Evolutionary conservation across 2,797 vertebrate species (phyloP).

Genomic region (Capromys pilorides): DNA sequence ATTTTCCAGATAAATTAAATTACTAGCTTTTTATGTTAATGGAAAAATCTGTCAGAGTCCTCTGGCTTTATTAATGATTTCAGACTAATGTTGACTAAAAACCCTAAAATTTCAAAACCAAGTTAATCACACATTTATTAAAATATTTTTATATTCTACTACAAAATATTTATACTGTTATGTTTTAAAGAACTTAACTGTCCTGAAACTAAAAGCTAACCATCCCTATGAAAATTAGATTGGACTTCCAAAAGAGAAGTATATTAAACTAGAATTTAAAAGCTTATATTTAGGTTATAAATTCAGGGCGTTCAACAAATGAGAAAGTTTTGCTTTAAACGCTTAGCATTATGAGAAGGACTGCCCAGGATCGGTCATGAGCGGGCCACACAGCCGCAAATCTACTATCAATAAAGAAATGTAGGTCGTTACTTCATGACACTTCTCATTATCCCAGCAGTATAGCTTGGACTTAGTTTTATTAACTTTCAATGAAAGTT

Average conservation of each 20-base stretch:
- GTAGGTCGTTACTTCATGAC: slow-evolving; percentile 57
- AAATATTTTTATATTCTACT: slow-evolving; percentile 43
- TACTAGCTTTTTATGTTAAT: neutral
- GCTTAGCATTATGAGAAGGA: slow-evolving; percentile 45
- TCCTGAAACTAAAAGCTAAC: slow-evolving; percentile 53
- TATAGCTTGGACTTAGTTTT: slow-evolving; percentile 62
- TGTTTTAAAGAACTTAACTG: slow-evolving; percentile 46
- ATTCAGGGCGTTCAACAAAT: slow-evolving; percentile 17
- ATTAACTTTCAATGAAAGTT: slow-evolving; percentile 77
- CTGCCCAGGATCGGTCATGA: slow-evolving; percentile 31
- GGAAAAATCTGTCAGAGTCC: slow-evolving; percentile 9
- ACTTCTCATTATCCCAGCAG: slow-evolving; percentile 59
- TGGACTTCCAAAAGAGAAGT: slow-evolving; percentile 17
- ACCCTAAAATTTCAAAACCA: slow-evolving; percentile 45
- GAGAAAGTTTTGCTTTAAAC: slow-evolving; percentile 44
- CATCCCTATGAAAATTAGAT: slow-evolving; percentile 52
- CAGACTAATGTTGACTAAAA: slow-evolving; percentile 52
- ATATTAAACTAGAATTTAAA: slow-evolving; percentile 52
- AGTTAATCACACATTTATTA: neutral
- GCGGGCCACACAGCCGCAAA: slow-evolving; percentile 30
- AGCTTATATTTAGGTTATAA: slow-evolving; percentile 43
- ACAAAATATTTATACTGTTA: neutral
- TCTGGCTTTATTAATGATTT: slow-evolving; percentile 53
- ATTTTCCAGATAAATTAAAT: slow-evolving; percentile 28
- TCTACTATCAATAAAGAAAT: slow-evolving; percentile 61